Percentiles rank a stretch among this genome's conserved stretches.
phyloP scores from a whole-genome alignment of 2,797 vertebrate species.

The Sebastes nivosus region DNA sequence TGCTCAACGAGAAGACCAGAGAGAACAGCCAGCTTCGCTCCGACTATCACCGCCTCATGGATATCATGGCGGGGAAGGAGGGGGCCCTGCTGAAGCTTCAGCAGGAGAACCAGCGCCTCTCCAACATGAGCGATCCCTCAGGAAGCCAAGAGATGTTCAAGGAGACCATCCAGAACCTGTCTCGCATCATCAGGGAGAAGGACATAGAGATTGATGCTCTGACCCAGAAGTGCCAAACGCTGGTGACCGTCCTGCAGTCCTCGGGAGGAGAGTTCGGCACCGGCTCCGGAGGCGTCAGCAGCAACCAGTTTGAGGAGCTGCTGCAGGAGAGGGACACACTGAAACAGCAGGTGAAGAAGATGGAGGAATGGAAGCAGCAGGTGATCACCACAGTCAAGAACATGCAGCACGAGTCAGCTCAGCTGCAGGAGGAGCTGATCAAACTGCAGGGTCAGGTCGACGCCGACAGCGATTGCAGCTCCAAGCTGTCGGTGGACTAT shows the following conservation, averaged over 20 bases:
- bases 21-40: constrained; percentile 95
- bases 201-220: constrained; percentile 98
- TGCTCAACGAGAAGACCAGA: constrained; percentile 94
- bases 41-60: constrained; percentile 94
- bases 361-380: constrained; percentile 99
- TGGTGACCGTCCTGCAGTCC: constrained; percentile 91
- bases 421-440: constrained; percentile 94
- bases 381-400: constrained; percentile 98
- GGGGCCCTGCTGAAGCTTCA: constrained; percentile 90
- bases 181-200: constrained; percentile 96
- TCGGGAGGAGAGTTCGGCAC: constrained; percentile 74
- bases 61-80: constrained; percentile 93
- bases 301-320: constrained; percentile 97
- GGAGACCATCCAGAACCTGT: constrained; percentile 98
- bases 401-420: constrained; percentile 96
- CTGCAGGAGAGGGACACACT: constrained; percentile 93
- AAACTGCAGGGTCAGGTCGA: constrained; percentile 91
- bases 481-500: constrained; percentile 91
- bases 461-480: constrained; percentile 90
- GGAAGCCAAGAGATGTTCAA: constrained; percentile 96
- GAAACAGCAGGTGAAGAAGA: constrained; percentile 98
- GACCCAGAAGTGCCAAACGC: constrained; percentile 96
- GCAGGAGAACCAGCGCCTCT: constrained; percentile 92
- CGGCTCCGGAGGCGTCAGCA: constrained; percentile 87
- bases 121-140: constrained; percentile 84